These are phyloP conservation scores for Spea hammondii DNA, from an alignment of 2,797 vertebrate genomes.

Conservation along the genomic window DNA sequence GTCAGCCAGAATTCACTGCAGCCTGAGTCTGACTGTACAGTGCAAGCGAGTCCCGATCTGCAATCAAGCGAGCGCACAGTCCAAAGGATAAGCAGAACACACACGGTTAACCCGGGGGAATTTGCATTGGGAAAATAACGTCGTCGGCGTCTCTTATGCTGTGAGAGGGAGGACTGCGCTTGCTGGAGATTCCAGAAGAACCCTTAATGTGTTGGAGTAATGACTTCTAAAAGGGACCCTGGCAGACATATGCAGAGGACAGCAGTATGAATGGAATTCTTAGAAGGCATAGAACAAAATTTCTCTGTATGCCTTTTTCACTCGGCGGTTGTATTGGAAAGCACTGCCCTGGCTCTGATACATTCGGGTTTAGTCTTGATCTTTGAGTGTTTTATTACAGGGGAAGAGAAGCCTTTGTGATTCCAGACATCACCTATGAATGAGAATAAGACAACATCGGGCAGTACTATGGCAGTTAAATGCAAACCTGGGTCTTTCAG, in stretches of 20 bases:
- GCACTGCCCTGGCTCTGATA: slow-evolving; percentile 59
- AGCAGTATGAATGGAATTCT: slow-evolving; percentile 62
- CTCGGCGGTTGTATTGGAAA: slow-evolving; percentile 60
- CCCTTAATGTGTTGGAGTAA: slow-evolving; percentile 50
- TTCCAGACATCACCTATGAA: slow-evolving; percentile 60
- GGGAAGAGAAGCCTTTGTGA: slow-evolving; percentile 61
- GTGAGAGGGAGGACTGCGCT: slow-evolving; percentile 57
- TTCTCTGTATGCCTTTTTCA: slow-evolving; percentile 37
- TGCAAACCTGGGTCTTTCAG: slow-evolving; percentile 58
- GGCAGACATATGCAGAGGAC: slow-evolving; percentile 48
- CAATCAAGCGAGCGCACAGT: slow-evolving; percentile 51
- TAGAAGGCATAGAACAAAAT: slow-evolving; percentile 63
- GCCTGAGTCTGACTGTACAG: slow-evolving; percentile 62
- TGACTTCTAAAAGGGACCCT: slow-evolving; percentile 58
- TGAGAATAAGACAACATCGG: slow-evolving; percentile 56
- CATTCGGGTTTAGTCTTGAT: slow-evolving; percentile 48
- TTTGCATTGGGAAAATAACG: slow-evolving; percentile 48
- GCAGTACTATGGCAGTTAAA: slow-evolving; percentile 54
- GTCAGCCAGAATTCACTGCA: slow-evolving; percentile 69
- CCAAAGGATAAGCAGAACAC: slow-evolving; percentile 51
- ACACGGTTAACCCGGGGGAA: slow-evolving; percentile 56
- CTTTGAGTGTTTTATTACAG: slow-evolving; percentile 71
- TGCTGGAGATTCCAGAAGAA: slow-evolving; percentile 53
- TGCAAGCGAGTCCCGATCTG: slow-evolving; percentile 64
- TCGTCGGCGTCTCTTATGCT: slow-evolving; percentile 58